Evolutionary conservation across 2,113 vertebrate genomes (phyloP).

Genomic region (Delphinus delphis): DNA sequence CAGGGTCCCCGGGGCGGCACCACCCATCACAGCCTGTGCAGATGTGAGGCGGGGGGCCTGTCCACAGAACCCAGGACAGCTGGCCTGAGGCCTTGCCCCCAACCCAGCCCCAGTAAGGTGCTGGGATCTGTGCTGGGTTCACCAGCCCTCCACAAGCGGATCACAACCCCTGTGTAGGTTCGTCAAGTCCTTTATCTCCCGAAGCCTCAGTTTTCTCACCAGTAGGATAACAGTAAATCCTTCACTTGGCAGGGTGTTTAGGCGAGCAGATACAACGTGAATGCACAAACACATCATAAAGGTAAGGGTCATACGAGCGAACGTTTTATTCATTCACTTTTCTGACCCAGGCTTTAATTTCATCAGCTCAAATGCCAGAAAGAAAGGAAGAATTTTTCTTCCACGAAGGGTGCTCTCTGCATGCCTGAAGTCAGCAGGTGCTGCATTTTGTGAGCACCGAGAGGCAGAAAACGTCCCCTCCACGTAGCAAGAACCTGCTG

Average conservation of each 20-base stretch:
- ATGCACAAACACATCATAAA: not conserved
- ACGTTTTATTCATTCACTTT: too few species aligned
- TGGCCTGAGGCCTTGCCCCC: not conserved
- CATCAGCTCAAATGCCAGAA: not conserved
- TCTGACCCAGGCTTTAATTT: too few species aligned
- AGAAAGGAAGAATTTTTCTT: not conserved
- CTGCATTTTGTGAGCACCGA: not conserved
- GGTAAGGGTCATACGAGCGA: not conserved
- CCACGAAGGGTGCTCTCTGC: not conserved
- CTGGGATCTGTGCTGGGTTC: too few species aligned
- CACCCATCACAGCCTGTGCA: not conserved
- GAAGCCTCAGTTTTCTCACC: not conserved
- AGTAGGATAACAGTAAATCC: not conserved
- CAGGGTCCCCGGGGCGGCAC: not conserved
- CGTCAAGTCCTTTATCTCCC: not conserved
- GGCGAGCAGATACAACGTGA: not conserved
- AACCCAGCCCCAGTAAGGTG: too few species aligned
- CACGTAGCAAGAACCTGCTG: not conserved
- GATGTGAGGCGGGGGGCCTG: not conserved
- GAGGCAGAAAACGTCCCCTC: not conserved
- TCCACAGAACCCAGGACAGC: not conserved
- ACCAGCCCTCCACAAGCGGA: too few species aligned
- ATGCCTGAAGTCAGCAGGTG: not conserved
- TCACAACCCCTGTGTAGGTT: not conserved
- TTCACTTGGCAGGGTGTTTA: not conserved